Evolutionary conservation across 2,888 invertebrate species (phyloP).

Genomic region (Agrochola macilenta): DNA sequence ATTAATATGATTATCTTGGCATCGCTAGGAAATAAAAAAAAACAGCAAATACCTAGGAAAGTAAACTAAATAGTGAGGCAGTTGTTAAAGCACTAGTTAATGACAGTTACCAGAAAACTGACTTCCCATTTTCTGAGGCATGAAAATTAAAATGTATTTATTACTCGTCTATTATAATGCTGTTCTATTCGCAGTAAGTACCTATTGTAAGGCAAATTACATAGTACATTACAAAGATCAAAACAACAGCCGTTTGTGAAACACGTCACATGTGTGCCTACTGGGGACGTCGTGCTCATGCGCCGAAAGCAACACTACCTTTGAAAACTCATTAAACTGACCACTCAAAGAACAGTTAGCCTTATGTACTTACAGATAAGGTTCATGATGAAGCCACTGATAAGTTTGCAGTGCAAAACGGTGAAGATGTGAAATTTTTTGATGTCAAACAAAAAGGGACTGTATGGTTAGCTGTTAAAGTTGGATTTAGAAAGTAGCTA

Average conservation of each 20-base stretch:
- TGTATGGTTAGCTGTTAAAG: background rate
- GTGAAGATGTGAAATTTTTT: conserved; percentile 20
- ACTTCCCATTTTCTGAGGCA: background rate
- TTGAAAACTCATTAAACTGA: conserved; percentile 23
- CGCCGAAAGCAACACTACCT: conserved; percentile 65
- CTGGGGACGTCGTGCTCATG: conserved; percentile 71
- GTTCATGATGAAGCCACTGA: background rate
- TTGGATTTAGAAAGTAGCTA: accelerated
- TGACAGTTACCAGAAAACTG: background rate
- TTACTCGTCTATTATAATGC: conserved; percentile 5
- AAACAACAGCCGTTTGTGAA: conserved; percentile 77
- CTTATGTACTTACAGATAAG: background rate
- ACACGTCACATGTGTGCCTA: conserved; percentile 78
- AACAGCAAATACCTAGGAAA: background rate
- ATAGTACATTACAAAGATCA: conserved; percentile 70
- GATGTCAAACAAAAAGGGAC: background rate
- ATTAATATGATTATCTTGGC: background rate
- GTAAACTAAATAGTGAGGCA: background rate
- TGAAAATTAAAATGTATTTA: conserved; percentile 27
- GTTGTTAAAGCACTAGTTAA: background rate
- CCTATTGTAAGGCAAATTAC: conserved; percentile 68
- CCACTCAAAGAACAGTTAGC: conserved; percentile 19
- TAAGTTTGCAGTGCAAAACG: conserved; percentile 7
- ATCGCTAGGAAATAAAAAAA: background rate
- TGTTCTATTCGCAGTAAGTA: conserved; percentile 44